These are phyloP conservation scores for Prunella strophiata DNA, from an alignment of 2,797 vertebrate species.

Conservation along the genomic window DNA sequence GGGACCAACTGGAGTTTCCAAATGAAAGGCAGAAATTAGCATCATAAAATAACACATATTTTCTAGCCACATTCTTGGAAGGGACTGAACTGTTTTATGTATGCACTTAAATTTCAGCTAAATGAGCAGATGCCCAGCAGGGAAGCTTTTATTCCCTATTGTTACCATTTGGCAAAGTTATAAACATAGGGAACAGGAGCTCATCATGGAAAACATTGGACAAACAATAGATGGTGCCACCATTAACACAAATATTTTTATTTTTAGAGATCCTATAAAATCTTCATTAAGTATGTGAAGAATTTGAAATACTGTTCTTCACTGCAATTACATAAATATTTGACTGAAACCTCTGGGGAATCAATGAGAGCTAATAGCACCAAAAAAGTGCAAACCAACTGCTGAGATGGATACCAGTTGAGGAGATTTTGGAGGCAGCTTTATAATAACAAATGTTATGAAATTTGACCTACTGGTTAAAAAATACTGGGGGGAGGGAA, in stretches of 20 bases:
- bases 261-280: conserved; percentile 49
- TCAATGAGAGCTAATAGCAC: background rate
- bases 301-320: background rate
- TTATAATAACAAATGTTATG: background rate
- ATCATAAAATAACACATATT: conserved; percentile 30
- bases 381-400: background rate
- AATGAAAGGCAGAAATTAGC: conserved; percentile 41
- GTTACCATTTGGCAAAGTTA: conserved; percentile 30
- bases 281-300: background rate
- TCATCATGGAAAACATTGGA: background rate
- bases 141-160: conserved; percentile 34
- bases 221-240: background rate
- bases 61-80: conserved; percentile 39
- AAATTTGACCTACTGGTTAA: background rate
- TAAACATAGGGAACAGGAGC: background rate
- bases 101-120: conserved; percentile 22
- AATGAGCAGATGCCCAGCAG: conserved; percentile 28
- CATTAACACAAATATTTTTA: conserved; percentile 22
- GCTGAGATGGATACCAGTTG: background rate
- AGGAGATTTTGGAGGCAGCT: background rate
- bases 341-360: background rate
- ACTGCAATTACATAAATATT: background rate
- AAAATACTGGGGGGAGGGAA: background rate
- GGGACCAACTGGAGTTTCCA: background rate
- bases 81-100: conserved; percentile 18